phyloP scores from a whole-genome alignment of 2,888 invertebrate species.

The Rapana venosa region DNA sequence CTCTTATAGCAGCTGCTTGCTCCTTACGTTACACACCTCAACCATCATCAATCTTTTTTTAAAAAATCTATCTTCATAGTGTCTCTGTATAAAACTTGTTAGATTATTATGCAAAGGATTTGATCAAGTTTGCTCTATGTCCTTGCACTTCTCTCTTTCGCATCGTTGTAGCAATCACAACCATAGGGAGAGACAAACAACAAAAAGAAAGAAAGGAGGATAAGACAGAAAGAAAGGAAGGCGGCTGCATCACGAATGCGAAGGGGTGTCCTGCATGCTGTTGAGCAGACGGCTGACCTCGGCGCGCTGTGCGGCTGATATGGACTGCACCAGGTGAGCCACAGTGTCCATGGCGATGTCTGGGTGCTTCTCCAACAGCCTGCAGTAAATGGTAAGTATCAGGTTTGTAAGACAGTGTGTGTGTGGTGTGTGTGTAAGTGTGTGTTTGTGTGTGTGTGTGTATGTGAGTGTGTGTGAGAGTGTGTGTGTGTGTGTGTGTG shows the following conservation, averaged over 20 bases:
- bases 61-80: no score
- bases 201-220: not conserved
- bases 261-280: slow-evolving; percentile 75
- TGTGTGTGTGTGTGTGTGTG: not conserved
- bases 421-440: not conserved
- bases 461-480: not conserved
- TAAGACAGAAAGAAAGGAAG: not conserved
- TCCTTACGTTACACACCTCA: no score
- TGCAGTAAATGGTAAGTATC: slow-evolving; percentile 7
- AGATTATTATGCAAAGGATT: no score
- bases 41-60: no score
- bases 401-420: not conserved
- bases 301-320: slow-evolving; percentile 86
- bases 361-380: slow-evolving; percentile 83
- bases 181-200: not conserved
- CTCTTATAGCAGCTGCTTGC: no score
- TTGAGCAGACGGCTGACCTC: slow-evolving; percentile 89
- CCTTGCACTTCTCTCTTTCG: no score
- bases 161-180: no score
- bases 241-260: not conserved
- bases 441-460: not conserved
- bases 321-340: slow-evolving; percentile 86
- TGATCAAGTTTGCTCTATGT: no score
- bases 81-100: no score
- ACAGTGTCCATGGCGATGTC: slow-evolving; percentile 89